phyloP scores from a whole-genome alignment of 1,140 invertebrate species.

The Arion vulgaris region DNA sequence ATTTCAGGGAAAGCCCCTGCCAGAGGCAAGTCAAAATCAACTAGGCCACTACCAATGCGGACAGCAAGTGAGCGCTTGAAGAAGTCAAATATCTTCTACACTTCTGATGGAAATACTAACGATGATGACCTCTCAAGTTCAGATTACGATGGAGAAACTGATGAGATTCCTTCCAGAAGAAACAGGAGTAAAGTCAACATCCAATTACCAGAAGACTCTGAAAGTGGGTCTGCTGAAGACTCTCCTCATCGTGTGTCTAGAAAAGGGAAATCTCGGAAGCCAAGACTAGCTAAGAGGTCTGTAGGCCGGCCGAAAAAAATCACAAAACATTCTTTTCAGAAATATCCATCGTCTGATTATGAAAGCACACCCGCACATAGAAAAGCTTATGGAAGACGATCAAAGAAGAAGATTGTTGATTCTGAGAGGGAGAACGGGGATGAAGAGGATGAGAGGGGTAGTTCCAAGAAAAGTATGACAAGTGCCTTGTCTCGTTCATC shows the following conservation, averaged over 20 bases:
- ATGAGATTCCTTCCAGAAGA: not conserved
- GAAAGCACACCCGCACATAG: conserved; percentile 23
- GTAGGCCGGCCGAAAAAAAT: not conserved
- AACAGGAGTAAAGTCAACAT: not conserved
- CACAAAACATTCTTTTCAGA: not conserved
- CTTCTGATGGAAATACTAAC: conserved; percentile 17
- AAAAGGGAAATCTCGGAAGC: not conserved
- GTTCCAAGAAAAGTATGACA: not conserved
- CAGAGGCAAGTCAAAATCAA: conserved; percentile 25
- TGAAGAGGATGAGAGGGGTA: conserved; percentile 36
- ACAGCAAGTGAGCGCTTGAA: conserved; percentile 20
- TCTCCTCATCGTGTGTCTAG: not conserved
- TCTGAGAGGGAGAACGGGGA: conserved; percentile 47
- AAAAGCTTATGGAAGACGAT: conserved; percentile 39
- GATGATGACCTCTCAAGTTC: not conserved
- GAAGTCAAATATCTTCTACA: conserved; percentile 33
- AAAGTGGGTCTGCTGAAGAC: not conserved
- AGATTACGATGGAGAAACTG: not conserved
- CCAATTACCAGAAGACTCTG: not conserved
- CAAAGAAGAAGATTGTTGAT: conserved; percentile 17
- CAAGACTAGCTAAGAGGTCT: not conserved
- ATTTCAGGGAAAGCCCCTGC: conserved; percentile 19
- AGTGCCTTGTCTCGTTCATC: conserved; percentile 5
- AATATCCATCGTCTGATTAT: conserved; percentile 12
- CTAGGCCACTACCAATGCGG: conserved; percentile 11